Evolutionary conservation across 2,113 vertebrate genomes (phyloP).

Genomic region (Eudyptes chrysolophus): DNA sequence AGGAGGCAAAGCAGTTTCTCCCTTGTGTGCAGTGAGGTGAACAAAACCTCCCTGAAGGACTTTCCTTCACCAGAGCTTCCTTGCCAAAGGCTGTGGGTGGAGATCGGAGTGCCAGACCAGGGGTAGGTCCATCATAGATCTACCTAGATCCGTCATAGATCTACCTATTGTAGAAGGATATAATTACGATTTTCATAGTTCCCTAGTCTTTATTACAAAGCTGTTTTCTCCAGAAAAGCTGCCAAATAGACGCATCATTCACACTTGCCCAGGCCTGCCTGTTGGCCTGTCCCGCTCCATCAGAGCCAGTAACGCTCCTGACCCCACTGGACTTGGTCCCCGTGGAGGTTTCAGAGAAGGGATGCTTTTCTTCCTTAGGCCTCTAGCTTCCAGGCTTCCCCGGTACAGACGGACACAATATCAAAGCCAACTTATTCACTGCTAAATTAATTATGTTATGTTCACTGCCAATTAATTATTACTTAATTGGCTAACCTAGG

Average conservation of each 20-base stretch:
- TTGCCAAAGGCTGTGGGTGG: neutral
- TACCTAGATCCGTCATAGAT: neutral
- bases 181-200: neutral
- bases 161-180: fast-evolving
- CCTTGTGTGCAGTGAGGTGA: neutral
- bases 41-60: neutral
- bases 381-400: neutral
- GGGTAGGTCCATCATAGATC: neutral
- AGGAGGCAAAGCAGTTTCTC: neutral
- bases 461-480: no score
- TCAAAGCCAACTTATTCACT: neutral
- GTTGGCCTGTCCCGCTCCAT: neutral
- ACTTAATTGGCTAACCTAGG: neutral
- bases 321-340: neutral
- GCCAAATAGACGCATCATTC: conserved; percentile 10
- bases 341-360: neutral
- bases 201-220: neutral
- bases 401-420: neutral
- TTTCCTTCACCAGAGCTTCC: neutral
- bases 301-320: neutral
- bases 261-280: neutral
- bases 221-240: neutral
- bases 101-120: neutral
- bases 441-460: neutral
- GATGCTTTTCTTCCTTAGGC: neutral